Base-by-base conservation (phyloP, 2,113 vertebrate species). In the Mormoops blainvillei region DNA sequence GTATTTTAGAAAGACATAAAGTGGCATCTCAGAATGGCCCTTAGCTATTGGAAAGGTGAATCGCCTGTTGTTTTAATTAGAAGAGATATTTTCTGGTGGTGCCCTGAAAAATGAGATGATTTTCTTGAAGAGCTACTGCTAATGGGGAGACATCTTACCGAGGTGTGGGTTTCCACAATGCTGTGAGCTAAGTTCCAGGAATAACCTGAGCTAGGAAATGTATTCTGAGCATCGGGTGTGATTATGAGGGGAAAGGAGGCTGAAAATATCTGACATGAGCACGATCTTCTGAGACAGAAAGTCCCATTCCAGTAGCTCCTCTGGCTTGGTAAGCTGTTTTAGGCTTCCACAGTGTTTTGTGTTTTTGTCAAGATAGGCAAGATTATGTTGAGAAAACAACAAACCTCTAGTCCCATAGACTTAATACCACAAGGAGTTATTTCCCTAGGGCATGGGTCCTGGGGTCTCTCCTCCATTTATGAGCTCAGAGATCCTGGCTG, bases 1-100 rank as follows among this genome's bases (percentile, higher is more conserved):
- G 33, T 68, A 4, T 94, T 97, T 97, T 63, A 91, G 14, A 83
- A 77, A 80, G 92, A 61, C 96, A 84, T 56, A 70, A 96, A 89
- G 5, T 65, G 61, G 63, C 81, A 94, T 94, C 94, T 90, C 2
- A 90, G 28, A 89, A 86, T 43, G 80, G 43, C 67, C 48, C 91
- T 58, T 50, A 68, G 38, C 73, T 95, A 73, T 96, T 94, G 80
- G 85, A 94, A 97, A 97, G 96, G 95, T 52, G 58, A 82, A 43
- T 94, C 0, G 3, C 77, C 11, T 1, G 0, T 96, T 97, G 52
- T 74, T 77, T n/a, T 43, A 13, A 97, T 87, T 98, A 95, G 82
- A 94, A 83, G 43, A 84, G 52, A 94, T 54, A 6, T 95, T 98
- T 87, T 97, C 96, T 70, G 91, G 78, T 81, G 85, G 33, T 87